phyloP scores from a whole-genome alignment of 1,140 invertebrate genomes.

The Pollicipes pollicipes region DNA sequence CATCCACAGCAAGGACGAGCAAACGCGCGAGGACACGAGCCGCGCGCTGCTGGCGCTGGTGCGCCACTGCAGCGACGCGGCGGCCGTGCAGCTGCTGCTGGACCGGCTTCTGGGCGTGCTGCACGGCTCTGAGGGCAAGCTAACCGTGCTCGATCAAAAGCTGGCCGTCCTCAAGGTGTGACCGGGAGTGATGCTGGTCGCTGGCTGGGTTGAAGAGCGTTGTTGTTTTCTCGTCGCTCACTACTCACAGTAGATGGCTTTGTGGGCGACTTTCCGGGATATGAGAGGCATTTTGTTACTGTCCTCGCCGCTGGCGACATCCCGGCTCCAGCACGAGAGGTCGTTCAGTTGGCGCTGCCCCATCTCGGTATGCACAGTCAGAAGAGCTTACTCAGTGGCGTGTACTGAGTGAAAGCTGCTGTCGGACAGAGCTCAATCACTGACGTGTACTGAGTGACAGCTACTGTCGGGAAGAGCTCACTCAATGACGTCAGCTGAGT shows the following conservation, averaged over 20 bases:
- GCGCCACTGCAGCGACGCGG: slow-evolving; percentile 47
- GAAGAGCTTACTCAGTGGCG: neutral
- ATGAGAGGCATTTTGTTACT: neutral
- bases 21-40: slow-evolving; percentile 47
- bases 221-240: too few relatives aligned
- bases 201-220: neutral
- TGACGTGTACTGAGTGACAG: neutral
- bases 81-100: slow-evolving; percentile 46
- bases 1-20: slow-evolving; percentile 51
- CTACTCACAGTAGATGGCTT: too few relatives aligned
- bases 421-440: neutral
- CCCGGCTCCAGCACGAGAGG: too few relatives aligned
- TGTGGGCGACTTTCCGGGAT: too few relatives aligned
- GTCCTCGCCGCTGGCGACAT: too few relatives aligned
- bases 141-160: slow-evolving; percentile 71
- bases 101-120: slow-evolving; percentile 61
- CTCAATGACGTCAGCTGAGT: neutral
- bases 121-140: slow-evolving; percentile 77
- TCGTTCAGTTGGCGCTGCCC: too few relatives aligned
- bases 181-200: too few relatives aligned
- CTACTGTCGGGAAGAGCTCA: too few relatives aligned
- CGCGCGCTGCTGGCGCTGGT: slow-evolving; percentile 48
- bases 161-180: slow-evolving; percentile 67
- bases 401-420: neutral
- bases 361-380: neutral